These are phyloP conservation scores for Leptinotarsa juncta DNA, from an alignment of 2,888 invertebrate genomes.

Conservation along the genomic window DNA sequence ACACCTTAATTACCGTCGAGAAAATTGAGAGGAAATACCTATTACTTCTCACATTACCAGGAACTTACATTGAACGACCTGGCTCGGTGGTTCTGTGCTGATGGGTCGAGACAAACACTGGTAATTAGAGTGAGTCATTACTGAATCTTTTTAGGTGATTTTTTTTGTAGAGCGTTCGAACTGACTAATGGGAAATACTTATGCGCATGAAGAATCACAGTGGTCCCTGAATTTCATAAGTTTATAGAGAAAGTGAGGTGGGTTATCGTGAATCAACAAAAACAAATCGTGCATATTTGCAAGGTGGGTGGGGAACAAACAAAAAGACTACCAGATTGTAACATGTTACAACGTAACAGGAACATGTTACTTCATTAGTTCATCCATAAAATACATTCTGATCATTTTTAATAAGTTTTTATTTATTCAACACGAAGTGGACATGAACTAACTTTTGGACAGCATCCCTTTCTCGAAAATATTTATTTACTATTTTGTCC, in stretches of 20 bases:
- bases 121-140: constrained; percentile 13
- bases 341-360: no score
- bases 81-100: constrained; percentile 3
- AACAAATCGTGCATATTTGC: no score
- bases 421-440: no score
- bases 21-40: constrained; percentile 32
- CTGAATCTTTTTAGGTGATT: background rate
- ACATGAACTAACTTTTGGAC: no score
- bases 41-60: constrained; percentile 32
- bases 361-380: no score
- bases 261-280: background rate
- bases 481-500: no score
- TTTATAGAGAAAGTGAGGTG: background rate
- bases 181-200: background rate
- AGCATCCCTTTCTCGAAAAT: no score
- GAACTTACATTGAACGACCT: constrained; percentile 16
- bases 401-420: no score
- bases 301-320: no score
- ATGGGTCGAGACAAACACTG: background rate
- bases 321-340: no score
- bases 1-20: constrained; percentile 28
- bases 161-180: background rate
- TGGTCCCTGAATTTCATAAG: background rate
- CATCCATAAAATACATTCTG: no score
- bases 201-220: background rate